Percentiles rank a stretch among this genome's conserved stretches.
phyloP scores from a whole-genome alignment of 2,888 invertebrate species.

The Notodonta dromedarius region DNA sequence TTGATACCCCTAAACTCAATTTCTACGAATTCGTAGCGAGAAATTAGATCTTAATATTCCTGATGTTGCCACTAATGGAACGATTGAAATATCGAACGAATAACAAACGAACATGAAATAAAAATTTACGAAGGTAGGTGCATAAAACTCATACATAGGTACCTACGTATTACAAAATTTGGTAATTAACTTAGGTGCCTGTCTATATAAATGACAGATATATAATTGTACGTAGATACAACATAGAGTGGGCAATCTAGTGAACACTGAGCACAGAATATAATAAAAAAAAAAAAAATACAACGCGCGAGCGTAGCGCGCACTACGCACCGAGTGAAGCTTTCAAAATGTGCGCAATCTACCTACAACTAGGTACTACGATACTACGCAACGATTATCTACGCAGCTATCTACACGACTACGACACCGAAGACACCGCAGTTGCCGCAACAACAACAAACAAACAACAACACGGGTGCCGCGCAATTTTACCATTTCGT shows the following conservation, averaged over 20 bases:
- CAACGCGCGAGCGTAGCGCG: not conserved
- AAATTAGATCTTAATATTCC: conserved; percentile 26
- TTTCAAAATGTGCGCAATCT: conserved; percentile 2
- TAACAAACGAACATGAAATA: not conserved
- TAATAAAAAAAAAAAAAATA: too few relatives aligned
- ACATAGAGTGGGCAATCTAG: too few relatives aligned
- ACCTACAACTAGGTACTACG: conserved; percentile 6
- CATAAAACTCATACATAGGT: too few relatives aligned
- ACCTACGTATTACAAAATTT: too few relatives aligned
- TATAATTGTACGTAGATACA: too few relatives aligned
- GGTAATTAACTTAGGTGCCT: too few relatives aligned
- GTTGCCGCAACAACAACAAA: conserved; percentile 46
- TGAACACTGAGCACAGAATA: too few relatives aligned
- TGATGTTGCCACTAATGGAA: not conserved
- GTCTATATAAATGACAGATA: too few relatives aligned
- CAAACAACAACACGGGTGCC: conserved; percentile 55
- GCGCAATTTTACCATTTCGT: conserved; percentile 28
- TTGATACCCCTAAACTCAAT: conserved; percentile 25
- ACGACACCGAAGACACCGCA: conserved; percentile 5
- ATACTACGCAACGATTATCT: conserved; percentile 9
- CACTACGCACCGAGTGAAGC: not conserved
- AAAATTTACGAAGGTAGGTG: not conserved
- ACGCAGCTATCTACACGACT: conserved; percentile 11
- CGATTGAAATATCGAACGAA: not conserved
- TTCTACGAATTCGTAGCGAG: conserved; percentile 29